Conservation (phyloP, 2,888 invertebrate species). For the Dioctria rufipes region DNA sequence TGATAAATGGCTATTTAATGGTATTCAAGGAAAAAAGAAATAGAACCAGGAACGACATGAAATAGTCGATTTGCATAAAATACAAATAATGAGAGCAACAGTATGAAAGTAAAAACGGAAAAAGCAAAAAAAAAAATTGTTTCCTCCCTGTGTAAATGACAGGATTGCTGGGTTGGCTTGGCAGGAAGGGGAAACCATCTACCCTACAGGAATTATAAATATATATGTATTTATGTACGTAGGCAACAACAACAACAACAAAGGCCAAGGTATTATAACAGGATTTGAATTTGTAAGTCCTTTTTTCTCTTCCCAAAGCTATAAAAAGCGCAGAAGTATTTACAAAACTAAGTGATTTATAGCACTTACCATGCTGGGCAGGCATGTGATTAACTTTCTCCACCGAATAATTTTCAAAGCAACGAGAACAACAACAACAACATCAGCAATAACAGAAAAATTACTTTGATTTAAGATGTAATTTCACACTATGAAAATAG, state of each 20-base stretch:
- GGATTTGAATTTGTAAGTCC: conserved; percentile 18
- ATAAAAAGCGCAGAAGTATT: conserved; percentile 15
- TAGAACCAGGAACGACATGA: conserved; percentile 11
- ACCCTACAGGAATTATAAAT: neutral
- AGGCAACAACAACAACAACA: neutral
- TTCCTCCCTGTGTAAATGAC: conserved; percentile 9
- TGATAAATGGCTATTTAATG: conserved; percentile 18
- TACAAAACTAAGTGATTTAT: conserved; percentile 10
- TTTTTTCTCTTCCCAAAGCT: neutral
- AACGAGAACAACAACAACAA: neutral
- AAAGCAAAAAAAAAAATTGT: neutral
- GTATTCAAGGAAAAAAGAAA: neutral
- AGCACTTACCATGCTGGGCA: neutral
- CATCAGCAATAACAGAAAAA: too few species aligned
- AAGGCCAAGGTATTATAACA: neutral
- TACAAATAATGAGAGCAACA: conserved; percentile 18
- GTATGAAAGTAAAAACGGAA: neutral
- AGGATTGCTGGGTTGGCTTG: neutral
- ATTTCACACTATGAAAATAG: neutral
- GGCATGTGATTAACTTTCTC: conserved; percentile 11
- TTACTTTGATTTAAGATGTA: neutral
- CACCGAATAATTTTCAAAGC: neutral
- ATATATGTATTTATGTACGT: too few species aligned
- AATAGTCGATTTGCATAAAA: conserved; percentile 4
- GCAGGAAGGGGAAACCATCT: neutral